Evolutionary conservation across 1,140 invertebrate species (phyloP).

Genomic region (Psilanteris sp.): DNA sequence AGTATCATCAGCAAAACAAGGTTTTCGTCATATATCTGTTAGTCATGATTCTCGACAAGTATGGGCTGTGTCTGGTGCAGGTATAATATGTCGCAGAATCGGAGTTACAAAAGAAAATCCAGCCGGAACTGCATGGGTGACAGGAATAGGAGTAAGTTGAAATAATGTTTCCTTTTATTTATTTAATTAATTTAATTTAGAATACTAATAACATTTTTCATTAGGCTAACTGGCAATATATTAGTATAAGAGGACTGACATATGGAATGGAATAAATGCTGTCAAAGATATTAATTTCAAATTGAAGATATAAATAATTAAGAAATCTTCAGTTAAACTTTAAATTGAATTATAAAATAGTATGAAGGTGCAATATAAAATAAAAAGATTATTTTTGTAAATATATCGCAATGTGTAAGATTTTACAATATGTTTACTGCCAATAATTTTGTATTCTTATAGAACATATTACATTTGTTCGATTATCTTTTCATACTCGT

Average conservation of each 20-base stretch:
- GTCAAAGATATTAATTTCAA: neutral
- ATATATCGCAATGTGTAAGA: too few species aligned
- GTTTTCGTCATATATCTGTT: conserved; percentile 85
- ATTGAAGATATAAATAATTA: too few species aligned
- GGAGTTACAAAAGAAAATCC: conserved; percentile 86
- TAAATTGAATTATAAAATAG: too few species aligned
- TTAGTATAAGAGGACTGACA: conserved; percentile 71
- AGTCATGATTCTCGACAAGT: conserved; percentile 81
- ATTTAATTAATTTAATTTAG: conserved; percentile 3
- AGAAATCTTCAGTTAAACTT: too few species aligned
- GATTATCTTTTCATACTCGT: too few species aligned
- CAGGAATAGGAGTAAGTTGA: conserved; percentile 84
- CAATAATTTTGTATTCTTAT: too few species aligned
- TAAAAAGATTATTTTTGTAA: too few species aligned
- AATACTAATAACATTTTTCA: conserved; percentile 28
- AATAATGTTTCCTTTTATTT: neutral
- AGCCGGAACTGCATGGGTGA: conserved; percentile 87
- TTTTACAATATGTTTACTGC: too few species aligned
- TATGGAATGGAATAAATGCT: conserved; percentile 48
- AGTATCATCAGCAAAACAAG: conserved; percentile 76
- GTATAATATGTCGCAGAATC: conserved; percentile 86
- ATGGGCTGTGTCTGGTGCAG: conserved; percentile 87
- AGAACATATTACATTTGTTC: too few species aligned
- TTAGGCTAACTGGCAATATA: conserved; percentile 78
- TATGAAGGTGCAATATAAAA: too few species aligned